Base-by-base conservation (phyloP, 2,113 vertebrate genomes). In the Blennius ocellaris region DNA sequence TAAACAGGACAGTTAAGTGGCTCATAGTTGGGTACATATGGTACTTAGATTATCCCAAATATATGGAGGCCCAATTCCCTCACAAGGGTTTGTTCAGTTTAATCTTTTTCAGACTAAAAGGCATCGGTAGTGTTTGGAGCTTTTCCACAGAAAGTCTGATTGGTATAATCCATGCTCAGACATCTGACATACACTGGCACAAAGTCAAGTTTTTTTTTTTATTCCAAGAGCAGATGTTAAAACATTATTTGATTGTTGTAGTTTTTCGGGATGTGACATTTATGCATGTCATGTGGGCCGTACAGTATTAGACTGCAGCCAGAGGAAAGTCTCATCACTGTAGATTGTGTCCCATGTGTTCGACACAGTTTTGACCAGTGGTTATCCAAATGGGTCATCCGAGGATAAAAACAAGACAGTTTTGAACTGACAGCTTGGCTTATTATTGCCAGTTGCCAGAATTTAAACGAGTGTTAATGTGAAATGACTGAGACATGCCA, bases 341-440 rank as follows among this genome's bases (percentile, higher is more conserved):
- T 52, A 6, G 30, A 54, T 10, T 51, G 56, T 44, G 44, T 59
- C 39, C 59, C 21, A 54, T 61, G 60, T 64, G 47, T 67, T 70
- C 74, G 69, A 72, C 78, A 72, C 65, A 48, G 38, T 68, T 87
- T 64, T 80, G 56, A 81, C 69, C 67, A 58, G 54, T 68, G 69
- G 63, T 78, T 87, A 80, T 81, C 78, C 70, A 89, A 82, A 36
- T 81, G 76, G 87, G 86, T 86, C 78, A 76, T 56, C 37, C 58
- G 55, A 49, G 65, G 87, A 88, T 90, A 56, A 83, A 74, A 54
- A 69, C 54, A 82, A 59, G 60, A 58, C 44, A 11, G 48, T 59
- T 79, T 80, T 50, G 14, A 70, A 69, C 64, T 67, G 70, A 76
- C 66, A 55, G 65, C 51, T 71, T 74, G 59, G 1, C 51, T 44